Evolutionary conservation across 2,888 invertebrate genomes (phyloP), one percentile per base, ranked within the genome.

Genomic region (Drosophila nigritarsus): DNA sequence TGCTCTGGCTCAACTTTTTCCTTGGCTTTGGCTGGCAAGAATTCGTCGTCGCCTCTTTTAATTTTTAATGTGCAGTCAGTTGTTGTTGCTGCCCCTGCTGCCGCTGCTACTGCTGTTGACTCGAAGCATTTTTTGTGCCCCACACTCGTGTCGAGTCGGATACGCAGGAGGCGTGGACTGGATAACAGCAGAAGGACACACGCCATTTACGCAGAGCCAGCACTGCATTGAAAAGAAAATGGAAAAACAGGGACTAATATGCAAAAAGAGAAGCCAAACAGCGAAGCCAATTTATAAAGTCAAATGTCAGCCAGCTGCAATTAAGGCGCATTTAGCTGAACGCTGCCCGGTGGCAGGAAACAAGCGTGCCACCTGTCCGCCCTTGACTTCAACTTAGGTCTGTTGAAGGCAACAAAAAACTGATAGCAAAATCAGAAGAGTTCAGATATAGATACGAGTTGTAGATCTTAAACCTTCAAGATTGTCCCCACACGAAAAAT

Each of bases 301-400:
- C 86, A 90, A 87, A 87, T 90, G 86, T 87, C 86, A 87, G 87
- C 87, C 83, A 78, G 86, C 87, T 87, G 90, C 86, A 87, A 87
- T 87, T 90, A 90, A 72, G 77, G 84, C 87, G 74, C 79, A 65
- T 67, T 75, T 73, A 71, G 70, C 49, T 59, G 70, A 78, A 69
- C 68, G 80, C 18, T 50, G 45, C 58, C 58, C 56, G 36, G n/a
- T 34, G 30, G 48, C 40, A 30, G 62, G 34, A 30, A 27, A 20
- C 40, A 29, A 27, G 15, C 29, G 29, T 36, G 60, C 24, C 9
- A 42, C 32, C 58, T 36, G 38, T 48, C 38, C 15, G 42, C 24
- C 29, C 36, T 45, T 60, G 42, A 60, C 59, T 60, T 55, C 58
- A 49, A 18, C 11, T 9, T 15, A 30, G 27, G 34, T 7, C 24